Evolutionary conservation across 1,140 invertebrate genomes (phyloP).

Genomic region (Elymnias hypermnestra): DNA sequence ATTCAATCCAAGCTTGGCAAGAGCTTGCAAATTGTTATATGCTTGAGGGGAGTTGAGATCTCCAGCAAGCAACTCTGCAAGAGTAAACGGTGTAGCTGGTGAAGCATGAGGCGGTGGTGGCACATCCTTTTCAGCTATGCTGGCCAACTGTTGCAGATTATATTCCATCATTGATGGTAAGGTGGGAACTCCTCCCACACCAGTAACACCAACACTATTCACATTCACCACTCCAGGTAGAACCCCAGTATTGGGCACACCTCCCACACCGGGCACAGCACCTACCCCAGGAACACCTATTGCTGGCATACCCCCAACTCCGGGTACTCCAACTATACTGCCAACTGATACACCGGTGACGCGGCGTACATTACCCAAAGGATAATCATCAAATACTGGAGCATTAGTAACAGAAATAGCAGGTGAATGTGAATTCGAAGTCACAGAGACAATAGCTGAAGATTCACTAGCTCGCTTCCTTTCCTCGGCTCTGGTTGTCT

Average conservation of each 20-base stretch:
- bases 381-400: constrained; percentile 64
- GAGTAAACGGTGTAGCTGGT: constrained; percentile 81
- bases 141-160: constrained; percentile 88
- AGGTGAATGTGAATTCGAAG: constrained; percentile 60
- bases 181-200: constrained; percentile 53
- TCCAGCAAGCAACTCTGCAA: constrained; percentile 85
- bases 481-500: constrained; percentile 75
- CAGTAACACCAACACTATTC: constrained; percentile 55
- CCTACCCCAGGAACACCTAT: constrained; percentile 49
- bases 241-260: constrained; percentile 38
- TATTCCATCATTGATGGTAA: constrained; percentile 88
- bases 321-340: constrained; percentile 46
- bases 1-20: constrained; percentile 89
- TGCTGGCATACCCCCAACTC: constrained; percentile 44
- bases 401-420: constrained; percentile 66
- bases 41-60: constrained; percentile 84
- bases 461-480: constrained; percentile 76
- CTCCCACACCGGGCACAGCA: constrained; percentile 39
- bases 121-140: constrained; percentile 81
- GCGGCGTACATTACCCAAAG: constrained; percentile 50
- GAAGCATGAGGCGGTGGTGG: constrained; percentile 78
- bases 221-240: constrained; percentile 54
- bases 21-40: constrained; percentile 90
- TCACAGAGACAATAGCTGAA: constrained; percentile 80
- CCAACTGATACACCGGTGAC: constrained; percentile 51